Percentiles rank a stretch among this genome's conserved stretches.
Evolutionary conservation across 2,113 vertebrate genomes (phyloP).

Genomic region (Mandrillus leucophaeus): DNA sequence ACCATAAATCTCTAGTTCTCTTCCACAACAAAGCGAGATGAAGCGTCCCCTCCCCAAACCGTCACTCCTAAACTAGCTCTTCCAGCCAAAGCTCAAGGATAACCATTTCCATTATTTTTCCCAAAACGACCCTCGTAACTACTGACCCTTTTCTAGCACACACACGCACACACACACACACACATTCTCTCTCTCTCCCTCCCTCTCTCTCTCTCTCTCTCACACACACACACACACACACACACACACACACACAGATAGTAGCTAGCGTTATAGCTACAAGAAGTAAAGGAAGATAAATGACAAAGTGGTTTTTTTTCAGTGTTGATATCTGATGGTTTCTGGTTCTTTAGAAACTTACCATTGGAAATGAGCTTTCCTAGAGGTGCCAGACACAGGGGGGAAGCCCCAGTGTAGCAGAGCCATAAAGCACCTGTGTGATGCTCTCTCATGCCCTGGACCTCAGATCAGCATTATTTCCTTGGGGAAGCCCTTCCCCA

Average conservation of each 20-base stretch:
- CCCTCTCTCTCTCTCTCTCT: too few relatives aligned
- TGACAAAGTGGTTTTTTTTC: not conserved
- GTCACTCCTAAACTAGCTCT: not conserved
- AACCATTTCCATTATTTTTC: not conserved
- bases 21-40: not conserved
- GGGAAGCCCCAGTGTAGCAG: not conserved
- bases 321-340: not conserved
- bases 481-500: too few relatives aligned
- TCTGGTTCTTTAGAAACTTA: not conserved
- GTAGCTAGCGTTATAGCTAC: not conserved
- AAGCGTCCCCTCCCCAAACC: not conserved
- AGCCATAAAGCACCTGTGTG: not conserved
- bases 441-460: rapidly evolving
- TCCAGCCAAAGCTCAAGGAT: not conserved
- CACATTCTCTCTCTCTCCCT: too few relatives aligned
- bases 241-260: not conserved
- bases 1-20: not conserved
- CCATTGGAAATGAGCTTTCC: not conserved
- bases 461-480: rapidly evolving
- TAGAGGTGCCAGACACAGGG: too few relatives aligned
- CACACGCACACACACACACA: too few relatives aligned
- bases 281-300: not conserved
- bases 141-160: not conserved
- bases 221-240: not conserved
- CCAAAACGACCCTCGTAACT: rapidly evolving